Evolutionary conservation across 2,113 vertebrate species (phyloP).

Genomic region (Suncus etruscus): DNA sequence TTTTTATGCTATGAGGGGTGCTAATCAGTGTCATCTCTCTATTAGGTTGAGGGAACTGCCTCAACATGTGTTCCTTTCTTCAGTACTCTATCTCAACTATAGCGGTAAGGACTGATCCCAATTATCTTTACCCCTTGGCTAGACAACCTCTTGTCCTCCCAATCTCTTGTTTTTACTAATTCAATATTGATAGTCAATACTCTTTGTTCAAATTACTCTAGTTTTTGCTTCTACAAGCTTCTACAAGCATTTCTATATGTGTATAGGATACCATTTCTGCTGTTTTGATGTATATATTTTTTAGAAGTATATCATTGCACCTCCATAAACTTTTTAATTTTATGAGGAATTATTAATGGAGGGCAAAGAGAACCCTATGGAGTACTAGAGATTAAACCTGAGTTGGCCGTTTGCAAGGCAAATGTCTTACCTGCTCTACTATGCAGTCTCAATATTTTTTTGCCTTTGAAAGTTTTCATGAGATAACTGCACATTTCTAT

Average conservation of each 20-base stretch:
- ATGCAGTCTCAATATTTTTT: too few relatives aligned
- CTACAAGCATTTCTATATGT: too few relatives aligned
- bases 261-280: too few relatives aligned
- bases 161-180: background rate
- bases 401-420: too few relatives aligned
- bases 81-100: background rate
- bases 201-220: background rate
- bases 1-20: background rate
- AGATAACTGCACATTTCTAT: too few relatives aligned
- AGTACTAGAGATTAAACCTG: too few relatives aligned
- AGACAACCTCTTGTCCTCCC: background rate
- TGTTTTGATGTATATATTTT: background rate
- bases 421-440: too few relatives aligned
- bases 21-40: background rate
- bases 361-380: background rate
- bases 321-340: background rate
- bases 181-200: background rate
- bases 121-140: background rate
- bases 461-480: too few relatives aligned
- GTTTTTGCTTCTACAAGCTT: background rate
- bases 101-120: too few relatives aligned
- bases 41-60: background rate
- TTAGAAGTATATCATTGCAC: background rate
- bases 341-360: background rate
- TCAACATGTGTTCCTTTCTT: background rate